Conservation (phyloP, 2,797 vertebrate genomes). For the Sebastes jordani region DNA sequence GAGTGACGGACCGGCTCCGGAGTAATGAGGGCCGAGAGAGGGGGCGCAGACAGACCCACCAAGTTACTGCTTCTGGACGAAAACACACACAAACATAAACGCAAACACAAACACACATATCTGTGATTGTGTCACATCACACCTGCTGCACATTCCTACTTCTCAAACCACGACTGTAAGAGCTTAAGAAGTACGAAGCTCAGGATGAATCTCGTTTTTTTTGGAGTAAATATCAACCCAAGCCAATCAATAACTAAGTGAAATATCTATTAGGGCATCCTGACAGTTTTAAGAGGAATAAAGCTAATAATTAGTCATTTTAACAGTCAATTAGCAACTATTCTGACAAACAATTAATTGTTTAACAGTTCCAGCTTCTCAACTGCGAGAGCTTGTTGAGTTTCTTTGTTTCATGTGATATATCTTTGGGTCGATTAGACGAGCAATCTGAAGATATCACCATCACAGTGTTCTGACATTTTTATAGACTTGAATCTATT, state of each 20-base stretch:
- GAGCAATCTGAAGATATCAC: background rate
- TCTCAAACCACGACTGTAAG: background rate
- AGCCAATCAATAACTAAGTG: background rate
- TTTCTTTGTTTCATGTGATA: background rate
- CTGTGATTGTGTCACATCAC: background rate
- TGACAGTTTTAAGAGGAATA: background rate
- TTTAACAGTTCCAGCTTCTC: background rate
- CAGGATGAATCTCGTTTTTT: background rate
- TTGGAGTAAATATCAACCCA: background rate
- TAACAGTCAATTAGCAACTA: background rate
- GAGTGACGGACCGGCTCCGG: conserved; percentile 97
- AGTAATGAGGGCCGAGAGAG: conserved; percentile 94
- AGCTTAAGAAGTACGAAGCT: background rate
- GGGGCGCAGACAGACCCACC: conserved; percentile 91
- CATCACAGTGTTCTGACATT: background rate
- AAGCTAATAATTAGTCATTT: background rate
- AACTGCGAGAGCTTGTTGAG: background rate
- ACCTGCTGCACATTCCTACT: background rate
- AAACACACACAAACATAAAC: conserved; percentile 10
- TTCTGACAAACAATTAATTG: background rate
- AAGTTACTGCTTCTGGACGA: conserved; percentile 88
- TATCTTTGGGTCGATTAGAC: background rate
- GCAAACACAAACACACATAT: conserved; percentile 5
- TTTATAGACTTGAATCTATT: background rate
- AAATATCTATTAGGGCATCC: background rate